phyloP scores from a whole-genome alignment of 2,888 invertebrate species.

The Piscicola geometra region DNA sequence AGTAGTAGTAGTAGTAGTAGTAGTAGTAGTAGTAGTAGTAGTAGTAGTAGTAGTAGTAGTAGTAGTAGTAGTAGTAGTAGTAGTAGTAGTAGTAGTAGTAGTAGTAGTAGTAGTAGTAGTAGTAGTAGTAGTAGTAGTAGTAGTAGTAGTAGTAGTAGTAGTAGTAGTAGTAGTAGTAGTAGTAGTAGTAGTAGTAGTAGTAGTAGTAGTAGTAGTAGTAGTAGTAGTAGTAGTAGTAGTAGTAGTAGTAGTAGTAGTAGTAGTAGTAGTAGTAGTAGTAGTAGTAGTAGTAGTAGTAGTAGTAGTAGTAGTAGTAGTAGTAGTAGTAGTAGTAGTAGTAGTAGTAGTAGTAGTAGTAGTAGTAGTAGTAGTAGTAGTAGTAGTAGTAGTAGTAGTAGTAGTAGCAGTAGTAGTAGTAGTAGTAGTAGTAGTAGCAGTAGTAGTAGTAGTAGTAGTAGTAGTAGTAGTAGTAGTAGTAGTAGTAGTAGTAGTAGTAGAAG shows the following conservation, averaged over 20 bases:
- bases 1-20: constrained; percentile 17
- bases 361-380: background rate
- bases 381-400: constrained; percentile 17
- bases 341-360: constrained; percentile 30
- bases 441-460: constrained; percentile 13
- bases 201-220: constrained; percentile 20
- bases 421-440: constrained; percentile 9
- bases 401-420: constrained; percentile 2
- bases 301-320: constrained; percentile 37
- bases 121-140: constrained; percentile 17
- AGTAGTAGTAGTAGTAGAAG: background rate
- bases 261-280: constrained; percentile 27
- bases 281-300: constrained; percentile 33
- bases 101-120: constrained; percentile 19
- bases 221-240: constrained; percentile 34
- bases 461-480: constrained; percentile 14
- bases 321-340: constrained; percentile 36
- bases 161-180: constrained; percentile 19
- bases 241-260: constrained; percentile 33
- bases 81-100: constrained; percentile 1
- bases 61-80: background rate
- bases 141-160: constrained; percentile 17
- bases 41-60: constrained; percentile 14
- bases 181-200: no score
- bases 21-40: constrained; percentile 11